Conservation (phyloP, 2,797 vertebrate genomes). For the Enteromius treurensis region DNA sequence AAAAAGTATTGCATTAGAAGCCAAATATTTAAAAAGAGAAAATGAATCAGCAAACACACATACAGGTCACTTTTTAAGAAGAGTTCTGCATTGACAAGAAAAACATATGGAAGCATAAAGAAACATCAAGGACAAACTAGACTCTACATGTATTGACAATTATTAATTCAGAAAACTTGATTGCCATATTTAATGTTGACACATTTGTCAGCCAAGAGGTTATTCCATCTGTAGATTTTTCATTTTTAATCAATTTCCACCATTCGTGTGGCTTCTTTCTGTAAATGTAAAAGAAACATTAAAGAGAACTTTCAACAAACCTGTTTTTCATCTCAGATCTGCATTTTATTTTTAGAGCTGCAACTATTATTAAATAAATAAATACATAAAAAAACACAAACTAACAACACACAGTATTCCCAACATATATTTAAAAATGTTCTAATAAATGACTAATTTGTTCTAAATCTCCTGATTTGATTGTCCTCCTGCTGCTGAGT, state of each 20-base stretch:
- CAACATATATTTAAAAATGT: slow-evolving; percentile 50
- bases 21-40: slow-evolving; percentile 48
- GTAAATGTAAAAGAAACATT: slow-evolving; percentile 16
- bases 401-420: slow-evolving; percentile 56
- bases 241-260: slow-evolving; percentile 84
- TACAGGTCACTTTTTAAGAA: slow-evolving; percentile 50
- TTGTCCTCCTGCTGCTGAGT: slow-evolving; percentile 79
- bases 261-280: slow-evolving; percentile 16
- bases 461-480: slow-evolving; percentile 78
- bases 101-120: slow-evolving; percentile 41
- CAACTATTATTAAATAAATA: slow-evolving; percentile 60
- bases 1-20: slow-evolving; percentile 78
- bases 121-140: slow-evolving; percentile 57
- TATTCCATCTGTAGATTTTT: slow-evolving; percentile 82
- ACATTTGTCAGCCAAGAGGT: neutral
- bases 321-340: slow-evolving; percentile 79
- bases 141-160: slow-evolving; percentile 47
- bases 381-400: slow-evolving; percentile 57
- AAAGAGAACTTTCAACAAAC: slow-evolving; percentile 79
- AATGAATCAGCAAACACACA: slow-evolving; percentile 54
- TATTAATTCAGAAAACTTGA: slow-evolving; percentile 38
- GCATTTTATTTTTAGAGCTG: slow-evolving; percentile 76
- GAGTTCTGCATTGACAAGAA: slow-evolving; percentile 45
- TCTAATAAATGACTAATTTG: slow-evolving; percentile 76
- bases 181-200: slow-evolving; percentile 44